Base-by-base conservation (phyloP, 2,113 vertebrate genomes). In the Chaetodon trifascialis region DNA sequence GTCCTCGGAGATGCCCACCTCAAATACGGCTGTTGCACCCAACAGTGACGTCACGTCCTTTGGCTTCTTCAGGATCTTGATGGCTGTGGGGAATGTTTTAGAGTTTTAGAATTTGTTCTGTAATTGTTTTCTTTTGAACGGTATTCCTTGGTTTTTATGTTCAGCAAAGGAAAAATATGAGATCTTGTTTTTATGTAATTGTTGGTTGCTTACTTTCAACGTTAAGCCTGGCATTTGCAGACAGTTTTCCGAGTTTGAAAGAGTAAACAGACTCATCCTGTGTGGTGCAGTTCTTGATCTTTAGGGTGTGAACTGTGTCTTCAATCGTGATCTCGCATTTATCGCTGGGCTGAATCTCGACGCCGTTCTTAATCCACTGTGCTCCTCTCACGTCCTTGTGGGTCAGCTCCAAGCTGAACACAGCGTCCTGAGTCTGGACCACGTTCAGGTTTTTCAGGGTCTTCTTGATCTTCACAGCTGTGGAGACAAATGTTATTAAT, bases 401-500 rank as follows among this genome's bases (percentile, higher is more conserved):
- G 55, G 97, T 98, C 76, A 99, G 96, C 88, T 99, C 97, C 21
- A 99, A 84, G 44, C 87, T 96, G 92, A 99, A 99, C 51, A 96
- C 73, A 7, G 97, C 97, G 25, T 98, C 96, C 71, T 99, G 97
- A 2, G 97, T 99, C 95, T 99, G 95, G 69, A 97, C 97, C 76
- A 99, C 97, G 0, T 97, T 98, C 90, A 97, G 93, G 89, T 99
- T 99, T 92, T 96, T 98, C 56, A 99, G 82, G 9, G 98, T 99
- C 94, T 99, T 99, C 95, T 97, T 99, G 80, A 99, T 95, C 90
- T 99, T 99, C 78, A 99, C 98, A 94, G 97, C 98, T 99, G 79
- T 49, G 16, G 42, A 76, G 23, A 52, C 21, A 86, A 76, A 79
- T 0, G 51, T 44, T 0, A 5, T 66, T 64, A 25, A n/a, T 17